Evolutionary conservation across 2,797 vertebrate genomes (phyloP).

Genomic region (Microhierax caerulescens): DNA sequence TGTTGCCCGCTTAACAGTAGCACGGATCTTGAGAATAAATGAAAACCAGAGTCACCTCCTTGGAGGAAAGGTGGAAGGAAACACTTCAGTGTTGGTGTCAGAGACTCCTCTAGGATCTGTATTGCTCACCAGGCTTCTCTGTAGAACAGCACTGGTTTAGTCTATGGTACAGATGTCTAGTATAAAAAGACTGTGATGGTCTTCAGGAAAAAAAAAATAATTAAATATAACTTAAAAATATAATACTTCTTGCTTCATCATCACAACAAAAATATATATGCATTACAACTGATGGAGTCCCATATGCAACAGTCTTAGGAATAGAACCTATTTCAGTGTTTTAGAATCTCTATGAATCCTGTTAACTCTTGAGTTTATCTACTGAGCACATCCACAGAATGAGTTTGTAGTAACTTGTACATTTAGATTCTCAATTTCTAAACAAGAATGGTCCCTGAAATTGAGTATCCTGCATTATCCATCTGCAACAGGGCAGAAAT

Average conservation of each 20-base stretch:
- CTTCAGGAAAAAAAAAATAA: not conserved
- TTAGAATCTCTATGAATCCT: not conserved
- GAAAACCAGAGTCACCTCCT: not conserved
- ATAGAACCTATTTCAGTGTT: not conserved
- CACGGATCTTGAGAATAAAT: not conserved
- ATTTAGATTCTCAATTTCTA: not conserved
- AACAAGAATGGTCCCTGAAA: not conserved
- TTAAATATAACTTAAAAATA: not conserved
- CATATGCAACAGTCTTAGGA: not conserved
- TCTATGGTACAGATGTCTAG: not conserved
- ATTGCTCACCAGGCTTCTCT: not conserved
- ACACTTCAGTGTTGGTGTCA: fast-evolving
- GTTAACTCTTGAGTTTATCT: not conserved
- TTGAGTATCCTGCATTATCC: not conserved
- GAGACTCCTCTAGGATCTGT: not conserved
- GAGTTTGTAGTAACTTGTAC: not conserved
- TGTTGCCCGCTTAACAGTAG: not conserved
- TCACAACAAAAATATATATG: not conserved
- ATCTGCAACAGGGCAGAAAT: not conserved
- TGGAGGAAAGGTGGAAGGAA: not conserved
- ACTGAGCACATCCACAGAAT: not conserved
- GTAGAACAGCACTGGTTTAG: not conserved
- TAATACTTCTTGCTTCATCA: not conserved
- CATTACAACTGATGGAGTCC: not conserved
- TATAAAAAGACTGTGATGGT: not conserved